Percentiles rank a stretch among this genome's conserved stretches.
Conservation (phyloP, 1,140 invertebrate genomes). For the Neotoxoptera formosana region DNA sequence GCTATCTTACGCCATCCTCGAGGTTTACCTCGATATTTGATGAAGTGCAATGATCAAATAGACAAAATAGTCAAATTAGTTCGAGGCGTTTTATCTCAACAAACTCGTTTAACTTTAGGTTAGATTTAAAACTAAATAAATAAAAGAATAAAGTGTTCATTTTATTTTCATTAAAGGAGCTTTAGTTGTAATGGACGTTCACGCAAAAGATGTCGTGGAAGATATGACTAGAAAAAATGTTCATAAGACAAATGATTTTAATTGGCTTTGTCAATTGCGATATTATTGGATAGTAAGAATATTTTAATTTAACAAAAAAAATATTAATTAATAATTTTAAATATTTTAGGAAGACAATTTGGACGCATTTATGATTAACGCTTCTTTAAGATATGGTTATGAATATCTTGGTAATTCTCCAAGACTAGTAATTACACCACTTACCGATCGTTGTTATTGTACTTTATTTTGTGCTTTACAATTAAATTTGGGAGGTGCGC, state of each 20-base stretch:
- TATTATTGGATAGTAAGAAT: constrained; percentile 91
- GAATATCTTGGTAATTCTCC: constrained; percentile 92
- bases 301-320: not conserved
- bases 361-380: constrained; percentile 90
- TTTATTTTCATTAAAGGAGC: constrained; percentile 69
- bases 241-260: constrained; percentile 79
- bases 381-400: constrained; percentile 88
- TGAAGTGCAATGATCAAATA: constrained; percentile 73
- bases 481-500: constrained; percentile 83
- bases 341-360: constrained; percentile 71
- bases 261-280: constrained; percentile 89
- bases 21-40: constrained; percentile 68
- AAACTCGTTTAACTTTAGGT: constrained; percentile 91
- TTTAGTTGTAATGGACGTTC: constrained; percentile 90
- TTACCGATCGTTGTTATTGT: constrained; percentile 91
- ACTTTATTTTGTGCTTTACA: constrained; percentile 91
- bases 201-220: constrained; percentile 85
- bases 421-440: constrained; percentile 85
- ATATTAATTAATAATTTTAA: not conserved
- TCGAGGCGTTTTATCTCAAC: constrained; percentile 82
- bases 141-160: not conserved
- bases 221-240: constrained; percentile 76
- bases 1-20: constrained; percentile 70
- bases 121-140: constrained; percentile 61
- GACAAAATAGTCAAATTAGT: constrained; percentile 89